Conservation (phyloP, 2,888 invertebrate species). For the Acronicta leporina region DNA sequence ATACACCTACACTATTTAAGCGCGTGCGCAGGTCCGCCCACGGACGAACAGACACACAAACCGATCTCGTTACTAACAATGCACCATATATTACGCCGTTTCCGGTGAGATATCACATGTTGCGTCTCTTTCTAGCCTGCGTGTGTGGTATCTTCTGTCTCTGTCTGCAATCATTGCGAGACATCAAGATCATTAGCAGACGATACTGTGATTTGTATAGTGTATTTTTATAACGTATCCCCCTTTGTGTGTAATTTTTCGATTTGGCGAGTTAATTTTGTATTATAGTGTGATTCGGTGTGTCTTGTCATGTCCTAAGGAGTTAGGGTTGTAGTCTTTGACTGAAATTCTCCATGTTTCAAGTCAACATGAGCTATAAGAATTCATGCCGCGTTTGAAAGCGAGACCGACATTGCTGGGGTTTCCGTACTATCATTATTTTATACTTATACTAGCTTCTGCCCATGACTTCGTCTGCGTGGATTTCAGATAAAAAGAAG, state of each 20-base stretch:
- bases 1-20: slow-evolving; percentile 61
- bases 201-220: slow-evolving; percentile 85
- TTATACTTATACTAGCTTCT: too few relatives aligned
- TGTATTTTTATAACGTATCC: slow-evolving; percentile 60
- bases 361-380: not conserved
- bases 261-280: slow-evolving; percentile 52
- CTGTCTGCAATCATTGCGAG: slow-evolving; percentile 75
- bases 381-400: not conserved
- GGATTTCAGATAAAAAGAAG: too few relatives aligned
- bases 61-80: slow-evolving; percentile 88
- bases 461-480: too few relatives aligned
- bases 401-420: too few relatives aligned
- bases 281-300: slow-evolving; percentile 22
- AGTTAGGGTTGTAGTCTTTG: slow-evolving; percentile 8
- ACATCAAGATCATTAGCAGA: slow-evolving; percentile 85
- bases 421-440: too few relatives aligned
- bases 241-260: slow-evolving; percentile 52
- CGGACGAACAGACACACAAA: slow-evolving; percentile 77
- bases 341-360: not conserved
- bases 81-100: slow-evolving; percentile 86
- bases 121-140: slow-evolving; percentile 61
- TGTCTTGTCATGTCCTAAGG: slow-evolving; percentile 24
- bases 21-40: slow-evolving; percentile 70
- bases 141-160: slow-evolving; percentile 50
- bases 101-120: slow-evolving; percentile 81